Evolutionary conservation across 2,888 invertebrate species (phyloP).

Genomic region (Bellardia bayeri): DNA sequence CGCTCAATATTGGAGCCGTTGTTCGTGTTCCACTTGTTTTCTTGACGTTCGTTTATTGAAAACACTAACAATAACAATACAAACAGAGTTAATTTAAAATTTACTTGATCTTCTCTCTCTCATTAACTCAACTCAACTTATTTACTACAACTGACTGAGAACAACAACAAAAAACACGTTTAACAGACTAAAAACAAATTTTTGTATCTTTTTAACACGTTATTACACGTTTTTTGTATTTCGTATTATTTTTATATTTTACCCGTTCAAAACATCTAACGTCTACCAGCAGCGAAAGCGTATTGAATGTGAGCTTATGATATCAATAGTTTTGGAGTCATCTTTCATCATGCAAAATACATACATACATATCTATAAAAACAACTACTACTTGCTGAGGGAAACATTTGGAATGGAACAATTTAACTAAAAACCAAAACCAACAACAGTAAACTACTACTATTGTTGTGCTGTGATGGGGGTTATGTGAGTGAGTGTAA

Average conservation of each 20-base stretch:
- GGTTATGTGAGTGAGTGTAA: not conserved
- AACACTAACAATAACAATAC: not conserved
- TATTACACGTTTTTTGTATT: conserved; percentile 33
- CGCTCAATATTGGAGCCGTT: conserved; percentile 42
- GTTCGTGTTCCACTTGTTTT: conserved; percentile 53
- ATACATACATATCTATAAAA: not conserved
- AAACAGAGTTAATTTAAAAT: conserved; percentile 32
- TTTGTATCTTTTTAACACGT: conserved; percentile 48
- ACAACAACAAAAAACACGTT: conserved; percentile 57
- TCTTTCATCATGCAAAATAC: conserved; percentile 62
- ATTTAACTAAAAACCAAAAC: not conserved
- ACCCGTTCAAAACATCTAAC: conserved; percentile 67
- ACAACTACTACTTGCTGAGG: conserved; percentile 31
- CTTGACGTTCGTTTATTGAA: conserved; percentile 30
- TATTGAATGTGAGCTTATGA: conserved; percentile 73
- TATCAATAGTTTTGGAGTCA: conserved; percentile 75
- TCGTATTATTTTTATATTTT: not conserved
- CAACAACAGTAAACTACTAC: conserved; percentile 25
- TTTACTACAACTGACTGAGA: conserved; percentile 21
- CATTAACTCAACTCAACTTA: conserved; percentile 25
- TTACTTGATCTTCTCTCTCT: conserved; percentile 50
- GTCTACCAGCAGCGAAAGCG: conserved; percentile 74
- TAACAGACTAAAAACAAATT: not conserved
- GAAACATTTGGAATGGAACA: conserved; percentile 62
- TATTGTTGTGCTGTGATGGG: not conserved